Evolutionary conservation across 2,888 invertebrate genomes (phyloP), one percentile per base, ranked within the genome.

Genomic region (Ennomos fuscantarius): DNA sequence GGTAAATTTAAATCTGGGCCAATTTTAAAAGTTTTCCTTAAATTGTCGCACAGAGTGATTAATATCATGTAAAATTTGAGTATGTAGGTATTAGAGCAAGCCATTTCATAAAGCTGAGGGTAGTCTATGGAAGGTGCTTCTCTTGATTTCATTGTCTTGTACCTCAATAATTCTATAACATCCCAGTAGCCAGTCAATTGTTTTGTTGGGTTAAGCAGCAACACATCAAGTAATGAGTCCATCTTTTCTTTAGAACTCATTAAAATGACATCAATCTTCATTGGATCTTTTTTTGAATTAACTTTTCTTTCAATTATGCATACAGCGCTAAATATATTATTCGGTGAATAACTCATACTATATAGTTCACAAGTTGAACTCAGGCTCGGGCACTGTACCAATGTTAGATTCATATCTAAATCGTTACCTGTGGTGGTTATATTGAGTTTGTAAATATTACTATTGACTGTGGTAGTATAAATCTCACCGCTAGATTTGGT

Each of bases 31-130:
- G 74, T 66, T 10, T 59, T 78, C 60, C 73, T 73, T 36, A 87
- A 69, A 54, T 64, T 77, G 8, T 64, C 56, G 46, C 79, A 81
- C 1, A 85, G 64, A 11, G 55, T 77, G 8, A 82, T 48, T 1
- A 90, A 48, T 8, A 85, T 68, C 6, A 76, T 72, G 71, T 86
- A 90, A 1, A 92, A 55, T 78, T 86, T 90, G 0, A 86, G 68
- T 60, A 79, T 79, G 60, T 87, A 89, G 0, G 74, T 45, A 68
- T 88, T 78, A 2, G 51, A 64, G 0, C 74, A 67, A 3, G 70
- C 76, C 51, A 79, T 73, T 44, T 59, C 42, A 35, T 81, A 81
- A 2, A 90, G 60, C 15, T 70, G 44, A 8, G 68, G 42, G 37
- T 71, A 84, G 51, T 88, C 75, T 13, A 82, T 45, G 8, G 59